phyloP scores from a whole-genome alignment of 2,113 vertebrate genomes.

The Grammomys surdaster region DNA sequence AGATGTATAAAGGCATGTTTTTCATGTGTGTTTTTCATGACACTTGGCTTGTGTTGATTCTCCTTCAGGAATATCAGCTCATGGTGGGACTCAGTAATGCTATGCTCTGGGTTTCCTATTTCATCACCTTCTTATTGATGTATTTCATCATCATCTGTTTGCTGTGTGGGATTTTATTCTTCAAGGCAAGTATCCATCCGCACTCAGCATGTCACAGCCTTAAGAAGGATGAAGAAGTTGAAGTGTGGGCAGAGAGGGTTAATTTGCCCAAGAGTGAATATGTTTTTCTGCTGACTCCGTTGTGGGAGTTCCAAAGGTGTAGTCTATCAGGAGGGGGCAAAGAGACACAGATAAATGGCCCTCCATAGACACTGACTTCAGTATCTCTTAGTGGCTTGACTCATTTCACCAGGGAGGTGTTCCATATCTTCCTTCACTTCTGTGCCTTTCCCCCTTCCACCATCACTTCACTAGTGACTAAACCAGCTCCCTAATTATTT shows the following conservation, averaged over 20 bases:
- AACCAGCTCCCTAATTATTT: constrained; percentile 26
- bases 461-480: neutral
- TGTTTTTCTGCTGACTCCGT: neutral
- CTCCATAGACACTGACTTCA: neutral
- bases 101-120: constrained; percentile 96
- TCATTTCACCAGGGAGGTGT: neutral
- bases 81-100: constrained; percentile 98
- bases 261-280: neutral
- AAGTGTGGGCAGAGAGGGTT: neutral
- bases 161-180: constrained; percentile 92
- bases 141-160: constrained; percentile 92
- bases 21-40: neutral
- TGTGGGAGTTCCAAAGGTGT: neutral
- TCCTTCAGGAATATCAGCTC: constrained; percentile 95
- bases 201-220: neutral
- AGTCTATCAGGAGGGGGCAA: neutral
- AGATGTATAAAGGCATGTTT: neutral
- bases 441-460: neutral
- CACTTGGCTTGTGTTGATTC: constrained; percentile 43
- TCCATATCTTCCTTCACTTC: neutral
- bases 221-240: neutral
- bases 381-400: neutral
- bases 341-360: neutral
- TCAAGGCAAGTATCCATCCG: constrained; percentile 88
- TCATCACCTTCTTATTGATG: constrained; percentile 95